A percentile compares a stretch with the other conserved stretches of the same genome.
Evolutionary conservation across 2,797 vertebrate species (phyloP).

Genomic region (Harpagifer antarcticus): DNA sequence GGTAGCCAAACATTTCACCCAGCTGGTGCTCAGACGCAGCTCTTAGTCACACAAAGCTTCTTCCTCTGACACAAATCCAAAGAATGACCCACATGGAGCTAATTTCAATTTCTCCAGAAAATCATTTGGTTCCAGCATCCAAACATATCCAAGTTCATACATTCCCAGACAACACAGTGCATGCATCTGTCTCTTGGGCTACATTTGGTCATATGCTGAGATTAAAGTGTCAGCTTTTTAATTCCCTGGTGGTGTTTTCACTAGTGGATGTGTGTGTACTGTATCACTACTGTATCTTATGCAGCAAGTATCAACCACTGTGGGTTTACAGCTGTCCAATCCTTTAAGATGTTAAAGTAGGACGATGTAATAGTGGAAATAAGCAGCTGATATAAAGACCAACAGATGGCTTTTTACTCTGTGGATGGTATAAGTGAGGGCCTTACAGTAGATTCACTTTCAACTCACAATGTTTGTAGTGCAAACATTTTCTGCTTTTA

Average conservation of each 20-base stretch:
- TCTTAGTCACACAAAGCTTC: slow-evolving; percentile 51
- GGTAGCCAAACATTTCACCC: slow-evolving; percentile 44
- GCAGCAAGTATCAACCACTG: neutral
- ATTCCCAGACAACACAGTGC: slow-evolving; percentile 4
- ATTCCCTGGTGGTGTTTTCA: neutral
- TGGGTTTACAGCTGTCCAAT: slow-evolving; percentile 7
- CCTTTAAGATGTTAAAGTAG: slow-evolving; percentile 30
- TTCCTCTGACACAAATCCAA: slow-evolving; percentile 46
- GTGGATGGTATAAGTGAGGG: neutral
- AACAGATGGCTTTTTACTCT: slow-evolving; percentile 30
- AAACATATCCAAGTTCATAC: slow-evolving; percentile 41
- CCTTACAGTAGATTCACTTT: neutral
- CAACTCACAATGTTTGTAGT: neutral
- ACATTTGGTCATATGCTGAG: neutral
- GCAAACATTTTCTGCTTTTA: neutral
- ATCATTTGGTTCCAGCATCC: slow-evolving; percentile 29
- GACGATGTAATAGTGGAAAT: neutral
- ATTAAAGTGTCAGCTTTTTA: neutral
- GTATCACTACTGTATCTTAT: neutral
- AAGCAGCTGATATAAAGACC: neutral
- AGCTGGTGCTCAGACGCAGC: slow-evolving; percentile 40
- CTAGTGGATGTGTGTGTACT: neutral
- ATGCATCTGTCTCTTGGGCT: neutral
- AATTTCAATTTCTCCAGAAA: slow-evolving; percentile 33
- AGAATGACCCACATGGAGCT: slow-evolving; percentile 40